Evolutionary conservation across 1,140 invertebrate species (phyloP).

Genomic region (Cherax quadricarinatus): DNA sequence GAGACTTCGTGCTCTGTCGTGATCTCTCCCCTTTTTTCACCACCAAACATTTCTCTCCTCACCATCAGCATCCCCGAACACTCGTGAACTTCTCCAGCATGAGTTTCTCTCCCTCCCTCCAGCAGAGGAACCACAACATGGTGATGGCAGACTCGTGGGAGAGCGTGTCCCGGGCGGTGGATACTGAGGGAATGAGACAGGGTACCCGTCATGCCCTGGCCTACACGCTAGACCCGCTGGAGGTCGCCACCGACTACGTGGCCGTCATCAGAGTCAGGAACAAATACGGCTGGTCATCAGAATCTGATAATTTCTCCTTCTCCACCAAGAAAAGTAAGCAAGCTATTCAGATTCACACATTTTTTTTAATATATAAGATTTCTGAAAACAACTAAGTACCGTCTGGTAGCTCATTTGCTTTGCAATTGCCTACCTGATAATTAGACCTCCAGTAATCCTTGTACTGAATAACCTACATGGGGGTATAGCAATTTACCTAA

Average conservation of each 20-base stretch:
- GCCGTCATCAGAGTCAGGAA: slow-evolving; percentile 70
- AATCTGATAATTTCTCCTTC: slow-evolving; percentile 72
- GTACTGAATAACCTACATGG: no score
- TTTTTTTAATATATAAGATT: neutral
- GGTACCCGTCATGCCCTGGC: slow-evolving; percentile 43
- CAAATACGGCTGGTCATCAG: slow-evolving; percentile 73
- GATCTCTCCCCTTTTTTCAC: no score
- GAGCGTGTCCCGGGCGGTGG: slow-evolving; percentile 48
- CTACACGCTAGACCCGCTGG: slow-evolving; percentile 60
- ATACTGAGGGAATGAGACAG: slow-evolving; percentile 15
- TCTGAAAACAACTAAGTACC: neutral
- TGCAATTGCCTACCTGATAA: neutral
- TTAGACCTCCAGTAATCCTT: neutral
- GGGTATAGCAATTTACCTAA: no score
- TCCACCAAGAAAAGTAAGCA: slow-evolving; percentile 58
- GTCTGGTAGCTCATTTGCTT: no score
- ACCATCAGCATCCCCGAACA: no score
- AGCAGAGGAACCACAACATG: slow-evolving; percentile 61
- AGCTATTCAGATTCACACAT: neutral
- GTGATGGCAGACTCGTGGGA: slow-evolving; percentile 62
- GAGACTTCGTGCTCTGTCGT: no score
- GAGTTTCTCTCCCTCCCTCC: neutral
- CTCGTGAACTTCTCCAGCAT: no score
- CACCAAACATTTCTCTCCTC: no score
- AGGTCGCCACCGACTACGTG: slow-evolving; percentile 72